These are phyloP conservation scores for Melanostigma gelatinosum DNA, from an alignment of 2,113 vertebrate genomes.

Conservation along the genomic window DNA sequence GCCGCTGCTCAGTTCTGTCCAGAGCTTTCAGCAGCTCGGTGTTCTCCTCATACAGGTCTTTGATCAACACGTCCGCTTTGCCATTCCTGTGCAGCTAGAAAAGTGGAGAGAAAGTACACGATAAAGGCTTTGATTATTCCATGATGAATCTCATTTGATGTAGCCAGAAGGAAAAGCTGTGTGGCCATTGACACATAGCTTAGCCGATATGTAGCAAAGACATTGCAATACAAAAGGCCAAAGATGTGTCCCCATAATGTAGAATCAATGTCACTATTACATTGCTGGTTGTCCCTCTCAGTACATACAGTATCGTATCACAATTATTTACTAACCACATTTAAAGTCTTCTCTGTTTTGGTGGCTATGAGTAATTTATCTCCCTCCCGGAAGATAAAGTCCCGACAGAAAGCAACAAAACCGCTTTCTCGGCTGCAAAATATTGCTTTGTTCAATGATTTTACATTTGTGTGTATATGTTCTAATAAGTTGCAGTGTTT, in stretches of 20 bases:
- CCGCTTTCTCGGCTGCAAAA: not conserved
- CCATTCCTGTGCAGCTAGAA: slow-evolving; percentile 89
- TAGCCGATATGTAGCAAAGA: not conserved
- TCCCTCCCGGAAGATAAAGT: not conserved
- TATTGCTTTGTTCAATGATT: not conserved
- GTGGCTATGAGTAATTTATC: not conserved
- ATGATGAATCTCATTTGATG: not conserved
- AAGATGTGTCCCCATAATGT: not conserved
- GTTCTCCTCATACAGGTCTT: slow-evolving; percentile 94
- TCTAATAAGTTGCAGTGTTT: no score
- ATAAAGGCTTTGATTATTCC: not conserved
- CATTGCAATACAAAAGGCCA: not conserved
- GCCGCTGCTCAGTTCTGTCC: slow-evolving; percentile 89
- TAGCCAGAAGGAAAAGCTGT: not conserved
- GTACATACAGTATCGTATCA: not conserved
- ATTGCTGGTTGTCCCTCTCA: not conserved
- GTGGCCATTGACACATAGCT: not conserved
- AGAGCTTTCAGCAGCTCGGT: slow-evolving; percentile 90
- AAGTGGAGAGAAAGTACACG: not conserved
- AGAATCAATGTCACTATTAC: not conserved
- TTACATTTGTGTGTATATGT: not conserved
- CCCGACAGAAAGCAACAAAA: not conserved
- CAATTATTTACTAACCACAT: not conserved
- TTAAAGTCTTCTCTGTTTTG: not conserved
- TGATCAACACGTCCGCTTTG: slow-evolving; percentile 88